These are phyloP conservation scores for Dysdera silvatica DNA, from an alignment of 1,140 invertebrate genomes.

Conservation along the genomic window DNA sequence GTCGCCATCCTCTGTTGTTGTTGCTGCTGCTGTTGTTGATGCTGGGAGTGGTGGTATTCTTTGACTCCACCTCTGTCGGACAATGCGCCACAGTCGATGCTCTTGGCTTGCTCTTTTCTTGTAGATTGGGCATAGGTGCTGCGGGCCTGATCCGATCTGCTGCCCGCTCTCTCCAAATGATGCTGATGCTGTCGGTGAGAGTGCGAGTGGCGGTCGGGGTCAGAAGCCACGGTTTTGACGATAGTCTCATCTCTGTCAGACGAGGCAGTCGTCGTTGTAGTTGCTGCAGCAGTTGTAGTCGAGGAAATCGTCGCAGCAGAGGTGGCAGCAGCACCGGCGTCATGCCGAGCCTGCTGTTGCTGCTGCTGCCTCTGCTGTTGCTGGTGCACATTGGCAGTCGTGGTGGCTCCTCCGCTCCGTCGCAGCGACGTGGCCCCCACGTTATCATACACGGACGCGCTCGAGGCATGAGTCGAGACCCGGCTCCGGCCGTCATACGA, in stretches of 20 bases:
- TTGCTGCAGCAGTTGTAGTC: neutral
- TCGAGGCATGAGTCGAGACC: slow-evolving; percentile 52
- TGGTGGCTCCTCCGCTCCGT: slow-evolving; percentile 39
- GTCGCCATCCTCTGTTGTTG: neutral
- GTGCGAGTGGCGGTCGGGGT: slow-evolving; percentile 7
- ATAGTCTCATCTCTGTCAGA: slow-evolving; percentile 44
- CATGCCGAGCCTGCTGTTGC: neutral
- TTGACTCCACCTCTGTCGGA: no score
- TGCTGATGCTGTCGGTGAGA: slow-evolving; percentile 1
- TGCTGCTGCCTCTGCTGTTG: slow-evolving; percentile 18
- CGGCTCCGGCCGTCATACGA: slow-evolving; percentile 13
- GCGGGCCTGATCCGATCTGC: slow-evolving; percentile 22
- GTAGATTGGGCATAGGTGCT: slow-evolving; percentile 31
- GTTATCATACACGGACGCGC: slow-evolving; percentile 83
- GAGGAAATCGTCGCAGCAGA: neutral
- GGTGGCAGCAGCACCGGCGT: no score
- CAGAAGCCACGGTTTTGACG: slow-evolving; percentile 22
- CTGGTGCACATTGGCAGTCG: slow-evolving; percentile 32
- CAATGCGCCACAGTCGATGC: slow-evolving; percentile 28
- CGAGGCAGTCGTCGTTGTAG: slow-evolving; percentile 32
- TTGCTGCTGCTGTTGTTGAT: neutral
- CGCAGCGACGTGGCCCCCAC: slow-evolving; percentile 47
- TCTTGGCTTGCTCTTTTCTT: slow-evolving; percentile 34
- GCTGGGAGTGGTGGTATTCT: no score
- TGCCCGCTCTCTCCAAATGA: neutral